Evolutionary conservation across 2,888 invertebrate genomes (phyloP), one percentile per base, ranked within the genome.

Genomic region (Pherbina coryleti): DNA sequence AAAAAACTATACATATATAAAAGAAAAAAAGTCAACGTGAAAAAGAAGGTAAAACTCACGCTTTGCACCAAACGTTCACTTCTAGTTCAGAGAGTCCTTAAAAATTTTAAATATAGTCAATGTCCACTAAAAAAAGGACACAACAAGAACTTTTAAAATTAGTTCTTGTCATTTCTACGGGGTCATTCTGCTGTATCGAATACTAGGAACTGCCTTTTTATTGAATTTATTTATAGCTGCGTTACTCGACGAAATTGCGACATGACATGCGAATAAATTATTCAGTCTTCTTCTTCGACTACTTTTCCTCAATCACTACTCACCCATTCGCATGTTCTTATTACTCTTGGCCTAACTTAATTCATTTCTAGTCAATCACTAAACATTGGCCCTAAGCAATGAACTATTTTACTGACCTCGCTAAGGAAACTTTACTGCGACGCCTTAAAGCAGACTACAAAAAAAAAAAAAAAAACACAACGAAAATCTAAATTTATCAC

Each of bases 331-430:
- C 11, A 60, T 28, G 14, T 11, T 17, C 60, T 14, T 28, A 22
- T 55, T 55, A 55, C 55, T 60, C 28, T 28, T 28, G 60, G 11
- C 60, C 60, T 14, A 9, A 19, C 22, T 60, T 60, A 55, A 55
- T 55, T 60, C 28, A 60, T 60, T 60, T 60, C 28, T 9, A 25
- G 60, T 60, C 60, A 60, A 60, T 60, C 25, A 28, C 60, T 28
- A 44, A 28, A 5, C 60, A 60, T 60, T 60, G 60, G 60, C 60
- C 60, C 60, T 60, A 60, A 60, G 28, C 28, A 60, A 28, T 60
- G 25, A 60, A 60, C 60, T 60, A 28, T 60, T 28, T 60, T 28
- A 25, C 25, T 60, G 60, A 60, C 60, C 60, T 60, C 60, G 28
- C 60, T 22, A 28, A 19, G 28, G 17, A 60, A 60, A 25, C 25